These are phyloP conservation scores for Fistularia tabacaria DNA, from an alignment of 2,797 vertebrate genomes.

Conservation along the genomic window DNA sequence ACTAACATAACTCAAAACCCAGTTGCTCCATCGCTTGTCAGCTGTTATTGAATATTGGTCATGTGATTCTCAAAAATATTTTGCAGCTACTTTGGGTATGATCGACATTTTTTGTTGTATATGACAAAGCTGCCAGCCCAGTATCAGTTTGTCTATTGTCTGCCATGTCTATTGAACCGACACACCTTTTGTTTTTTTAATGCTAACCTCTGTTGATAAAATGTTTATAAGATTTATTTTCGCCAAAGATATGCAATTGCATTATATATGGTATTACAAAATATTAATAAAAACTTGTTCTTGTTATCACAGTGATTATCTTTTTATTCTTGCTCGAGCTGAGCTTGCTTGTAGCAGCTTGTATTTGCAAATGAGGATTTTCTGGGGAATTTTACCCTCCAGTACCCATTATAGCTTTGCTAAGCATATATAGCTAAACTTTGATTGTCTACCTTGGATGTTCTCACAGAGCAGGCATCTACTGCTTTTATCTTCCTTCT, in stretches of 20 bases:
- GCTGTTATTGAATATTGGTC: conserved; percentile 55
- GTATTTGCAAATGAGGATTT: too few relatives aligned
- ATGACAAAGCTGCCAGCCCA: conserved; percentile 80
- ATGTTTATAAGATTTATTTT: conserved; percentile 99
- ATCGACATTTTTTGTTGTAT: conserved; percentile 63
- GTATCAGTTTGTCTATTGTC: conserved; percentile 78
- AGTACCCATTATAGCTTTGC: too few relatives aligned
- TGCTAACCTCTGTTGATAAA: conserved; percentile 99
- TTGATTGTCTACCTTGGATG: too few relatives aligned
- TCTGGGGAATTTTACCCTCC: too few relatives aligned
- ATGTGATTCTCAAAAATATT: conserved; percentile 53
- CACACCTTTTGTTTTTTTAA: conserved; percentile 97
- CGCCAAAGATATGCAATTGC: conserved; percentile 99
- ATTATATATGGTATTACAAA: conserved; percentile 99
- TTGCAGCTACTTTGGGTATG: conserved; percentile 68
- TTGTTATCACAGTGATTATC: conserved; percentile 76
- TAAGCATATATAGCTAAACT: too few relatives aligned
- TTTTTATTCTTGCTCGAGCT: conserved; percentile 20
- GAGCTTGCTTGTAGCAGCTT: neutral
- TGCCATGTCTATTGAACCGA: conserved; percentile 77
- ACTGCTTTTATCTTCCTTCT: too few relatives aligned
- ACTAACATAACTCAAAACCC: conserved; percentile 27
- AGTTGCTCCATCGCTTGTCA: conserved; percentile 50
- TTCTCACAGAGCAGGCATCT: too few relatives aligned
- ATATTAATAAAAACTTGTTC: conserved; percentile 88